Evolutionary conservation across 2,797 vertebrate species (phyloP).

Genomic region (Hippocampus kuda): DNA sequence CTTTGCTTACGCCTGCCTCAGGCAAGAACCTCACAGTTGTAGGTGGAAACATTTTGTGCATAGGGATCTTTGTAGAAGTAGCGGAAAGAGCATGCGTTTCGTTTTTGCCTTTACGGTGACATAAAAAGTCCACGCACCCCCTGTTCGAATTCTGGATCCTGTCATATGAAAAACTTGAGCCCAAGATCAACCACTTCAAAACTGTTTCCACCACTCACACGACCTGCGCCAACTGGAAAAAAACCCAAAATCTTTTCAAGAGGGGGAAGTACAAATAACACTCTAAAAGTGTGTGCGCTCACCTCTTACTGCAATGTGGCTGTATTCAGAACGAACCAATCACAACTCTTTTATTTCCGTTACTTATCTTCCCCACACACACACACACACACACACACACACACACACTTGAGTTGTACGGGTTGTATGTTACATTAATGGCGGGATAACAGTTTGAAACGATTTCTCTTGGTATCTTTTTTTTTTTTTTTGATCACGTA

Average conservation of each 20-base stretch:
- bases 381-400: too few relatives aligned
- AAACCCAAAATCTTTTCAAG: not conserved
- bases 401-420: too few relatives aligned
- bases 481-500: too few relatives aligned
- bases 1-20: conserved; percentile 53
- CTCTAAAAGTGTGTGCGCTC: too few relatives aligned
- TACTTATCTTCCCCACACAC: too few relatives aligned
- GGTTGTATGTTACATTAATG: too few relatives aligned
- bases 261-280: not conserved
- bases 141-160: not conserved
- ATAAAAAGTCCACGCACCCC: not conserved
- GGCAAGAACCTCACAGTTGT: conserved; percentile 59
- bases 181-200: not conserved
- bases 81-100: conserved; percentile 66
- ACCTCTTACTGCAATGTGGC: too few relatives aligned
- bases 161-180: not conserved
- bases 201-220: not conserved
- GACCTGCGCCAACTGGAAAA: not conserved
- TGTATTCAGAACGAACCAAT: not conserved
- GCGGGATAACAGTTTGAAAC: too few relatives aligned
- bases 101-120: conserved; percentile 30
- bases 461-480: too few relatives aligned
- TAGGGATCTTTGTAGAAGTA: conserved; percentile 67
- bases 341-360: too few relatives aligned
- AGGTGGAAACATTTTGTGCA: conserved; percentile 66